Percentiles rank a stretch among this genome's conserved stretches.
Conservation (phyloP, 2,888 invertebrate genomes). For the Nemotelus nigrinus region DNA sequence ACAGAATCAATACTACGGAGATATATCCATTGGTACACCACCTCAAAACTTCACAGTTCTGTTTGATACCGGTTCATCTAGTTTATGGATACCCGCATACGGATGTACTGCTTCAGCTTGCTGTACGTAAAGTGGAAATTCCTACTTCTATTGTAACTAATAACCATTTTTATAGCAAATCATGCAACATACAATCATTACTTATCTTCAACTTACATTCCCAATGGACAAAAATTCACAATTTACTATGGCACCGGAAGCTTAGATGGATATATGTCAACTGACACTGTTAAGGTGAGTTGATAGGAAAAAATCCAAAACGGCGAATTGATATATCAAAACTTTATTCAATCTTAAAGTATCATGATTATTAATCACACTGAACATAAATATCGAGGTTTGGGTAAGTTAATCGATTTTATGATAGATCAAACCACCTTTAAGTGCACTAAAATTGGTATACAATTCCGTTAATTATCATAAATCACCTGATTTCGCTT, state of each 20-base stretch:
- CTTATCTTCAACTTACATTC: conserved; percentile 83
- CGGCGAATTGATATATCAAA: not conserved
- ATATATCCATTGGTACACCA: conserved; percentile 90
- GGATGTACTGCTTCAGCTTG: conserved; percentile 94
- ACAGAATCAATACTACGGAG: conserved; percentile 95
- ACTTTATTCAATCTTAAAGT: too few species aligned
- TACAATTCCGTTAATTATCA: too few species aligned
- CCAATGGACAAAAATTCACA: conserved; percentile 84
- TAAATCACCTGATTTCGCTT: too few species aligned
- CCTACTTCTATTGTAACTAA: not conserved
- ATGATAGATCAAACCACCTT: too few species aligned
- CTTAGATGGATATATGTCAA: conserved; percentile 93
- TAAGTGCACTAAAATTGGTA: too few species aligned
- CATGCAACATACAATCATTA: conserved; percentile 95
- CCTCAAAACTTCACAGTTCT: conserved; percentile 94
- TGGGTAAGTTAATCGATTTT: too few species aligned
- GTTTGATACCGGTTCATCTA: conserved; percentile 99
- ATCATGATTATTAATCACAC: too few species aligned
- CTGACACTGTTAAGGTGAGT: conserved; percentile 85
- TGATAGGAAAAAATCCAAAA: not conserved
- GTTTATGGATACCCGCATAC: conserved; percentile 98
- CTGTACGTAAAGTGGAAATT: conserved; percentile 70
- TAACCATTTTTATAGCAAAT: conserved; percentile 70
- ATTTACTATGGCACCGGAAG: conserved; percentile 97
- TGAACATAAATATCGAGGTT: too few species aligned